Evolutionary conservation across 2,113 vertebrate species (phyloP).

Genomic region (Plectropomus leopardus): DNA sequence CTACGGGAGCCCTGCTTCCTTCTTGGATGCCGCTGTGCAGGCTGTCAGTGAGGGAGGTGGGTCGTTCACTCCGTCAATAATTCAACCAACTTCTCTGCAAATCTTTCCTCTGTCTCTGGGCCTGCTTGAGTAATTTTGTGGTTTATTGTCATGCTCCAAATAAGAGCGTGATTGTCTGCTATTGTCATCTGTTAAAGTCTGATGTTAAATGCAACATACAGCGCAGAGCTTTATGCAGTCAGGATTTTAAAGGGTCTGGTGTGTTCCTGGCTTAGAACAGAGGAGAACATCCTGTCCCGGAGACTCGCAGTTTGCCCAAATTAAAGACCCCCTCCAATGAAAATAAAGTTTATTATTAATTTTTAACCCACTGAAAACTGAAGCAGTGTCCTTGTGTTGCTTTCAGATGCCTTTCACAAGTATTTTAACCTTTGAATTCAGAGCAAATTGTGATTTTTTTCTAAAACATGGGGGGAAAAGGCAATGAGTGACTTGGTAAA

Average conservation of each 20-base stretch:
- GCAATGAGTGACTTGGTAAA: no score
- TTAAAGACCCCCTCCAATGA: no score
- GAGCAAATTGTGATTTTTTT: no score
- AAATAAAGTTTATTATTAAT: no score
- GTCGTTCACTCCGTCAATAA: constrained; percentile 17
- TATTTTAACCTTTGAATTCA: no score
- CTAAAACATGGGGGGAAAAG: no score
- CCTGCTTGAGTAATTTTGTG: background rate
- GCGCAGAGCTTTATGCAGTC: background rate
- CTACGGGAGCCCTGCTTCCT: constrained; percentile 90
- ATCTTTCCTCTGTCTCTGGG: background rate
- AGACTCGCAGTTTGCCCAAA: background rate
- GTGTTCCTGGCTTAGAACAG: no score
- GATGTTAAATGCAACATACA: background rate
- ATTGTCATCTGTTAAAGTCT: background rate
- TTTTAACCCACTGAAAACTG: no score
- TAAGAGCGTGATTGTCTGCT: background rate
- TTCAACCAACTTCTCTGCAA: background rate
- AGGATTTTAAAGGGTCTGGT: background rate
- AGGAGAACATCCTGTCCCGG: no score
- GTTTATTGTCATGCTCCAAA: background rate
- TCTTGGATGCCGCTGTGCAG: constrained; percentile 93
- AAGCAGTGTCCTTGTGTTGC: no score
- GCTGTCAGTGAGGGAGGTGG: constrained; percentile 92
- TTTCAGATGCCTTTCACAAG: no score